Evolutionary conservation across 2,888 invertebrate genomes (phyloP).

Genomic region (Trissonchulus latispiculum): DNA sequence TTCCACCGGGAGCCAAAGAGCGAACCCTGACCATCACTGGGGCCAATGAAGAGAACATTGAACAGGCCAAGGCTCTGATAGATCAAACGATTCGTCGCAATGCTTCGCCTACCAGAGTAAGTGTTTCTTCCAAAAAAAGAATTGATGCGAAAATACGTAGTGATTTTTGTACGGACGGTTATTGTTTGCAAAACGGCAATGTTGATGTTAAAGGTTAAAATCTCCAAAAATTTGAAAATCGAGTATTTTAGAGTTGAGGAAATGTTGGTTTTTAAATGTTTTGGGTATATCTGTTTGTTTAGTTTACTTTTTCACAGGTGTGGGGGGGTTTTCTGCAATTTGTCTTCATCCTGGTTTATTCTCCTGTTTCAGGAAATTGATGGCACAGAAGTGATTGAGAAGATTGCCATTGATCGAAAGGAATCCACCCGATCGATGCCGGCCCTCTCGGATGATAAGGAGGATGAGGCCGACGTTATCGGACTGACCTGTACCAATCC

Average conservation of each 20-base stretch:
- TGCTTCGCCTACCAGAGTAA: slow-evolving; percentile 65
- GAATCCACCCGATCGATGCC: neutral
- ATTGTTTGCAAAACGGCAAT: too few relatives aligned
- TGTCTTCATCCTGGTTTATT: too few relatives aligned
- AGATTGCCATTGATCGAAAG: neutral
- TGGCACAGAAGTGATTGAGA: neutral
- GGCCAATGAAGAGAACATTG: slow-evolving; percentile 80
- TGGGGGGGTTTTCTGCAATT: too few relatives aligned
- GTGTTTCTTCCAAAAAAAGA: too few relatives aligned
- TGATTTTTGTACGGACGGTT: too few relatives aligned
- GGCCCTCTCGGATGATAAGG: neutral
- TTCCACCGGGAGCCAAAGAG: slow-evolving; percentile 85
- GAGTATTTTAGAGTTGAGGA: too few relatives aligned
- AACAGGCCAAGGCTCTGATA: slow-evolving; percentile 79
- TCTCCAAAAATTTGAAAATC: too few relatives aligned
- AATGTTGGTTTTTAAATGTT: too few relatives aligned
- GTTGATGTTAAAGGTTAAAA: too few relatives aligned
- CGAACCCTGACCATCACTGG: slow-evolving; percentile 89
- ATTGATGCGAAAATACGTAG: too few relatives aligned
- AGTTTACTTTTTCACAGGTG: too few relatives aligned
- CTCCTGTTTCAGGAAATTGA: neutral
- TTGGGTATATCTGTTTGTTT: too few relatives aligned
- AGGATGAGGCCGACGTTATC: slow-evolving; percentile 9
- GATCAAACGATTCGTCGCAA: slow-evolving; percentile 89
- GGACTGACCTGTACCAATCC: slow-evolving; percentile 35